phyloP scores from a whole-genome alignment of 2,797 vertebrate genomes.

The Microctenopoma stevenorrisi region DNA sequence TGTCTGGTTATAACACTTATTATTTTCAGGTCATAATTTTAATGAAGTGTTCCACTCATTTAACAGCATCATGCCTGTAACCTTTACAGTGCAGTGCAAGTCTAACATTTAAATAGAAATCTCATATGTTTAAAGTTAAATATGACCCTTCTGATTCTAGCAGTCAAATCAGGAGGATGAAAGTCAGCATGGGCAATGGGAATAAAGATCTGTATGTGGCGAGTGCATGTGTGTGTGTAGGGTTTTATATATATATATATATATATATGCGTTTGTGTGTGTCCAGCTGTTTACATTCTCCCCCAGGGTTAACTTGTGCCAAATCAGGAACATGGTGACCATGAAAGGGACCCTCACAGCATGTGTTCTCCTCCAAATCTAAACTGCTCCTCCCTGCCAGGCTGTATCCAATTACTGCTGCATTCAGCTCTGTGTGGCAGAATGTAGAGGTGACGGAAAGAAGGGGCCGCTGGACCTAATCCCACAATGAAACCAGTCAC shows the following conservation, averaged over 20 bases:
- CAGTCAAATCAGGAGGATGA: slow-evolving; percentile 27
- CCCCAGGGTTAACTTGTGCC: slow-evolving; percentile 37
- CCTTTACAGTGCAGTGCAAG: not conserved
- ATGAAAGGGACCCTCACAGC: slow-evolving; percentile 52
- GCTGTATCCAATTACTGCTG: slow-evolving; percentile 40
- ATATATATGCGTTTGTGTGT: slow-evolving; percentile 6
- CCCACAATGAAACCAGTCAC: slow-evolving; percentile 12
- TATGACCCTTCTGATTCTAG: slow-evolving; percentile 1
- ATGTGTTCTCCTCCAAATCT: slow-evolving; percentile 41
- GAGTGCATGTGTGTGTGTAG: not conserved
- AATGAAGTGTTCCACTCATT: slow-evolving; percentile 15
- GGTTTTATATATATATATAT: slow-evolving; percentile 2
- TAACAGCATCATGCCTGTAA: not conserved
- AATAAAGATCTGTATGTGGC: slow-evolving; percentile 21
- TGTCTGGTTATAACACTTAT: slow-evolving; percentile 16
- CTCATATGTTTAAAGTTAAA: slow-evolving; percentile 1
- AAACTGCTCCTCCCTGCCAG: slow-evolving; percentile 27
- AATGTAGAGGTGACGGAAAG: slow-evolving; percentile 13
- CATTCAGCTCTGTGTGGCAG: slow-evolving; percentile 16
- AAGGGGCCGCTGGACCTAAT: slow-evolving; percentile 15
- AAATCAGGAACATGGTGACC: slow-evolving; percentile 56
- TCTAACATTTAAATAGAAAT: not conserved
- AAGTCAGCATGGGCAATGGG: slow-evolving; percentile 18
- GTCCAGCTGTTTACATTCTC: slow-evolving; percentile 50
- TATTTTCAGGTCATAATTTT: slow-evolving; percentile 9